phyloP scores from a whole-genome alignment of 2,888 invertebrate genomes.

The Tyria jacobaeae region DNA sequence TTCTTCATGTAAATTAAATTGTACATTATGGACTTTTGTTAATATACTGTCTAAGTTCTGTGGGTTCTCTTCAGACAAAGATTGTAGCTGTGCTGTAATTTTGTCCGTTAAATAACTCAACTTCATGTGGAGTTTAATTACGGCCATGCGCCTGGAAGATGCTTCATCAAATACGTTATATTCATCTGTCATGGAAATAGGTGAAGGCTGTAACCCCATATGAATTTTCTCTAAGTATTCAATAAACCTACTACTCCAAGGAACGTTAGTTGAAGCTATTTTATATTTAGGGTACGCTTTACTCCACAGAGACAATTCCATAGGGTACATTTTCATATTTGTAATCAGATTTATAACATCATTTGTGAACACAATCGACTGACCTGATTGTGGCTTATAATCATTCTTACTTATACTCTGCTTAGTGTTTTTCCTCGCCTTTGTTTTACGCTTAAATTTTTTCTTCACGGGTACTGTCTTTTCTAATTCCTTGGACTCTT shows the following conservation, averaged over 20 bases:
- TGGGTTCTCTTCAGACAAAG: conserved; percentile 37
- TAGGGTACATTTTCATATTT: conserved; percentile 68
- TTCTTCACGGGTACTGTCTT: conserved; percentile 32
- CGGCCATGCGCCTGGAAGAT: conserved; percentile 67
- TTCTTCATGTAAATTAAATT: conserved; percentile 9
- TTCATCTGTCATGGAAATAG: conserved; percentile 50
- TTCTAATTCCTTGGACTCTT: conserved; percentile 55
- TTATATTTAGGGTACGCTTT: conserved; percentile 51
- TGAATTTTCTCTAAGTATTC: conserved; percentile 61
- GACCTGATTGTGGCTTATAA: conserved; percentile 51
- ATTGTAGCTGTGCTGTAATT: conserved; percentile 38
- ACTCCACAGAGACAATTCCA: conserved; percentile 66
- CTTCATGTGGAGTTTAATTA: conserved; percentile 64
- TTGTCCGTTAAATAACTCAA: conserved; percentile 59
- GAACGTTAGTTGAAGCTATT: conserved; percentile 64
- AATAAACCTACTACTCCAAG: conserved; percentile 64
- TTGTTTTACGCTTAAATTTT: conserved; percentile 51
- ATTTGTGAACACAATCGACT: conserved; percentile 59
- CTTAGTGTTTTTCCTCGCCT: conserved; percentile 40
- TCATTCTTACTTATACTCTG: conserved; percentile 24
- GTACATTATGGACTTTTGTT: conserved; percentile 29
- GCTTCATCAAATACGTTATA: conserved; percentile 67
- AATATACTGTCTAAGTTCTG: conserved; percentile 4
- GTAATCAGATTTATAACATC: conserved; percentile 55
- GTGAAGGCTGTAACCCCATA: conserved; percentile 34